A percentile compares a stretch with the other conserved stretches of the same genome.
Conservation (phyloP, 2,113 vertebrate species). For the Pygoscelis antarcticus region DNA sequence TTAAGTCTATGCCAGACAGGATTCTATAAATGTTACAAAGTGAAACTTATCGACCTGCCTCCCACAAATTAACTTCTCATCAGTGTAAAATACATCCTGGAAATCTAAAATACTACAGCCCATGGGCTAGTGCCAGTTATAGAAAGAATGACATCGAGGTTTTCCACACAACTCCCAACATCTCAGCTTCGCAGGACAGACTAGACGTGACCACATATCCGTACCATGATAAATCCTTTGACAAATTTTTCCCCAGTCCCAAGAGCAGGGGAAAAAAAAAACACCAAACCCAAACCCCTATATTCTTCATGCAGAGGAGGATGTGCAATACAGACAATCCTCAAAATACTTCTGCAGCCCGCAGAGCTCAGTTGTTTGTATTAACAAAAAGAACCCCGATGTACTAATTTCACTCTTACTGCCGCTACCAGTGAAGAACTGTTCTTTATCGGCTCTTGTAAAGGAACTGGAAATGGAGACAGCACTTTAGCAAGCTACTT, state of each 20-base stretch:
- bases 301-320: not conserved
- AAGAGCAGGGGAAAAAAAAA: not conserved
- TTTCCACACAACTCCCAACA: not conserved
- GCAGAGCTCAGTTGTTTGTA: not conserved
- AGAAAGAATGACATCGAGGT: not conserved
- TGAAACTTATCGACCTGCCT: not conserved
- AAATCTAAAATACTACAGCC: not conserved
- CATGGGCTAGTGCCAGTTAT: not conserved
- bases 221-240: not conserved
- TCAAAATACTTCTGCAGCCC: not conserved
- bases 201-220: not conserved
- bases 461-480: not conserved
- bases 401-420: not conserved
- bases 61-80: not conserved
- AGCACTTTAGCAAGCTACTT: not conserved
- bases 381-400: not conserved
- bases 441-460: not conserved
- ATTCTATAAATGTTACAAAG: not conserved
- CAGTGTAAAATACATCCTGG: not conserved
- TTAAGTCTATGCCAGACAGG: not conserved
- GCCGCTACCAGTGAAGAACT: not conserved
- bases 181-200: fast-evolving
- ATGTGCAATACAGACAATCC: not conserved
- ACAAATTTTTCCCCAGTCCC: not conserved
- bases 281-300: no score